phyloP scores from a whole-genome alignment of 2,113 vertebrate species.

The Turdus rufiventris region DNA sequence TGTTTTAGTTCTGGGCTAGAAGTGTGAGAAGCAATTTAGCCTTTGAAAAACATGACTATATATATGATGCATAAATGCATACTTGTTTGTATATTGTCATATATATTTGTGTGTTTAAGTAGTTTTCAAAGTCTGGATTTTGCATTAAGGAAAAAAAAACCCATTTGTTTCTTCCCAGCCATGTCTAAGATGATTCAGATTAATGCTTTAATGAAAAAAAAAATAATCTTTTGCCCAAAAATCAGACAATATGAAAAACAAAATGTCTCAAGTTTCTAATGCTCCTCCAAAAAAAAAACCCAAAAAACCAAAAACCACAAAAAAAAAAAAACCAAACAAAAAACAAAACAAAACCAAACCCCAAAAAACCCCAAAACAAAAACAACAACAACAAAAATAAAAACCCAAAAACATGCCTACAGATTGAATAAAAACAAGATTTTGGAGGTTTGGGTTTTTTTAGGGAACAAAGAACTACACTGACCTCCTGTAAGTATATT shows the following conservation, averaged over 20 bases:
- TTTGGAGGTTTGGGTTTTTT: accelerated
- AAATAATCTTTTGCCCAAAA: not conserved
- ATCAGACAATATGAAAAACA: not conserved
- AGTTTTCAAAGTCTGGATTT: not conserved
- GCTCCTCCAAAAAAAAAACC: not conserved
- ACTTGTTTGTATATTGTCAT: not conserved
- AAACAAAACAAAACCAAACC: accelerated
- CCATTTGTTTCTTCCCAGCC: not conserved
- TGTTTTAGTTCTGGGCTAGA: not conserved
- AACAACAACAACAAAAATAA: not conserved
- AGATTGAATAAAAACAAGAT: not conserved
- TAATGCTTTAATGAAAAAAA: not conserved
- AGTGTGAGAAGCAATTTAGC: not conserved
- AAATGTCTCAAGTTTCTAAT: not conserved
- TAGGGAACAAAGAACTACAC: not conserved
- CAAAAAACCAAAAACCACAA: no score
- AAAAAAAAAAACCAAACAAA: not conserved
- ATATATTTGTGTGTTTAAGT: not conserved
- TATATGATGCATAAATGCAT: not conserved
- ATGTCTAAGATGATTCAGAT: not conserved
- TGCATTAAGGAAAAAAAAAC: not conserved
- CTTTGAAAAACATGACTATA: not conserved
- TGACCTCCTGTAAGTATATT: not conserved
- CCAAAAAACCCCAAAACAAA: no score
- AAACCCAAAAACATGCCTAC: accelerated